Percentiles rank a stretch among this genome's conserved stretches.
Evolutionary conservation across 2,797 vertebrate species (phyloP).

Genomic region (Aldrovandia affinis): DNA sequence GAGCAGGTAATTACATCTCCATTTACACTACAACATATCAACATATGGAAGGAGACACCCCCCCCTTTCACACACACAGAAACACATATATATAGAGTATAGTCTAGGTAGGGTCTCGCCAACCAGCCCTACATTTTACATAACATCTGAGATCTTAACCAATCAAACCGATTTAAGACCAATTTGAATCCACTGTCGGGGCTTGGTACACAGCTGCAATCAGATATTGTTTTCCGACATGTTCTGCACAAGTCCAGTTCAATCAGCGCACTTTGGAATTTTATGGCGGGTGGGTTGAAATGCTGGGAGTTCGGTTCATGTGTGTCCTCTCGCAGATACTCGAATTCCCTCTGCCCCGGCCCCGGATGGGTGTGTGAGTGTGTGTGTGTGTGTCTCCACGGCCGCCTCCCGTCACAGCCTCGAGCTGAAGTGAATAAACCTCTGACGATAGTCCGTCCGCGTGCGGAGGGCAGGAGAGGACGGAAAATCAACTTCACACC

Average conservation of each 20-base stretch:
- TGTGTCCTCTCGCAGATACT: neutral
- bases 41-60: no score
- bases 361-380: neutral
- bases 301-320: neutral
- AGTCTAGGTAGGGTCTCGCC: neutral
- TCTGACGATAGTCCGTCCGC: no score
- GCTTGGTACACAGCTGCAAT: neutral
- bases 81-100: no score
- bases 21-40: neutral
- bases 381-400: no score
- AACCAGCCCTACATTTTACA: neutral
- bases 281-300: neutral
- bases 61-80: no score
- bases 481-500: no score
- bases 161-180: neutral
- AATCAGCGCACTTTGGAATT: neutral
- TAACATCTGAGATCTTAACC: neutral
- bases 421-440: no score
- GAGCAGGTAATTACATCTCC: neutral
- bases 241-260: neutral
- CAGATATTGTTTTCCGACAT: neutral
- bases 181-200: neutral
- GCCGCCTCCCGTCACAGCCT: no score
- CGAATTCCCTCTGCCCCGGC: neutral
- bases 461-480: no score